Base-by-base conservation (phyloP, 1,140 invertebrate species). In the Sycophila sp. region DNA sequence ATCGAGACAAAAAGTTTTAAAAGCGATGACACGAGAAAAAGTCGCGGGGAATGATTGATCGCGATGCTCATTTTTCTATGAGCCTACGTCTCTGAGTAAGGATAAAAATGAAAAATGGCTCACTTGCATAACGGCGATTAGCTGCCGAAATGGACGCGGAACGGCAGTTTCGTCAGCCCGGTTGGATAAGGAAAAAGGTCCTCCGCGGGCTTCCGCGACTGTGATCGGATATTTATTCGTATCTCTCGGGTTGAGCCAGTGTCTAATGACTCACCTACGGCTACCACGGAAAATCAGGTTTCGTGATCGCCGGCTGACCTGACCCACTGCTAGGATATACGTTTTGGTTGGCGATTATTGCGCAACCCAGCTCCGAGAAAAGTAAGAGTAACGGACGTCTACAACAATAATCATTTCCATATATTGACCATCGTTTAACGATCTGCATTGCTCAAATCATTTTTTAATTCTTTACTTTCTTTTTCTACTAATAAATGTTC, bases 251-350 rank as follows among this genome's bases (percentile, higher is more conserved):
- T 51, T 36, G 24, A 30, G 38, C 17, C 38, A 17, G 38, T 22
- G 22, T 22, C 47, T 51, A 64, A 53, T 64, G 47, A 64, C 42
- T 51, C 59, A 32, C 40, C 59, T 62, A 47, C 59, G 30, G 45
- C 42, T 63, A 49, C 60, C 60, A 40, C 24, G 49, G 24, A 28
- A 55, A 65, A 65, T n/a, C 34, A 55, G 24, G 63, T 65, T 65
- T 65, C 19, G 19, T 47, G 42, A 47, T 22, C n/a, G n/a, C n/a
- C n/a, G 15, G 51, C 51, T 30, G 51, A 6, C 30, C 34, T 55
- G 40, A 62, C 10, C 42, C 17, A 38, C 13, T 5, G 19, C n/a
- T n/a, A n/a, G n/a, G n/a, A n/a, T n/a, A n/a, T n/a, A n/a, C n/a
- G n/a, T n/a, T n/a, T n/a, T n/a, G n/a, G n/a, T n/a, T n/a, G n/a